Evolutionary conservation across 2,797 vertebrate genomes (phyloP).

Genomic region (Enteromius trimaculatus): DNA sequence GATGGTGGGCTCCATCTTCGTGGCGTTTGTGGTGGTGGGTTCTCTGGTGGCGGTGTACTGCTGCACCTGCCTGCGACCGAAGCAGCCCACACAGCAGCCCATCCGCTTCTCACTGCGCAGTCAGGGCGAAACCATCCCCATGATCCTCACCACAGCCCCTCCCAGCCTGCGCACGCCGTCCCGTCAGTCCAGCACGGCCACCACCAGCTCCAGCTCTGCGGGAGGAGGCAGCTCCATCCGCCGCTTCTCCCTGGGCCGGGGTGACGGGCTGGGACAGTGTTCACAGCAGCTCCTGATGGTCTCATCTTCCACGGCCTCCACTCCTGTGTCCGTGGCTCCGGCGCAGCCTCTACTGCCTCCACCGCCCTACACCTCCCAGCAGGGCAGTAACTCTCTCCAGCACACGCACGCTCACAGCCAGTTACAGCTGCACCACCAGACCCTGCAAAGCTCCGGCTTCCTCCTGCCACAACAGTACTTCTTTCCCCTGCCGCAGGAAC

Average conservation of each 20-base stretch:
- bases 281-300: slow-evolving; percentile 77
- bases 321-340: slow-evolving; percentile 76
- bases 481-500: slow-evolving; percentile 87
- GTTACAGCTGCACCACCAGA: slow-evolving; percentile 67
- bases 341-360: slow-evolving; percentile 75
- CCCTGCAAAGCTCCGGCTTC: slow-evolving; percentile 75
- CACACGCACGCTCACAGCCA: slow-evolving; percentile 64
- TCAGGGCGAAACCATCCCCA: slow-evolving; percentile 96
- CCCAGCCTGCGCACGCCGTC: slow-evolving; percentile 87
- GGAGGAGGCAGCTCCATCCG: slow-evolving; percentile 85
- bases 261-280: slow-evolving; percentile 70
- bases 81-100: slow-evolving; percentile 89
- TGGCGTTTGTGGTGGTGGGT: slow-evolving; percentile 94
- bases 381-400: slow-evolving; percentile 71
- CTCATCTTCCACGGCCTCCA: slow-evolving; percentile 78
- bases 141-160: slow-evolving; percentile 89
- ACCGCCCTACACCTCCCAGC: slow-evolving; percentile 79
- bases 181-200: slow-evolving; percentile 92
- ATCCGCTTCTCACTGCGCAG: slow-evolving; percentile 92
- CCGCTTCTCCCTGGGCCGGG: slow-evolving; percentile 85
- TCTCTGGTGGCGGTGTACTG: slow-evolving; percentile 95
- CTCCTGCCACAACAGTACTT: slow-evolving; percentile 92
- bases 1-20: slow-evolving; percentile 96
- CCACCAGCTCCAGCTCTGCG: slow-evolving; percentile 91
- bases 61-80: slow-evolving; percentile 95